phyloP scores from a whole-genome alignment of 1,140 invertebrate genomes.

The Drosophila prosaltans region DNA sequence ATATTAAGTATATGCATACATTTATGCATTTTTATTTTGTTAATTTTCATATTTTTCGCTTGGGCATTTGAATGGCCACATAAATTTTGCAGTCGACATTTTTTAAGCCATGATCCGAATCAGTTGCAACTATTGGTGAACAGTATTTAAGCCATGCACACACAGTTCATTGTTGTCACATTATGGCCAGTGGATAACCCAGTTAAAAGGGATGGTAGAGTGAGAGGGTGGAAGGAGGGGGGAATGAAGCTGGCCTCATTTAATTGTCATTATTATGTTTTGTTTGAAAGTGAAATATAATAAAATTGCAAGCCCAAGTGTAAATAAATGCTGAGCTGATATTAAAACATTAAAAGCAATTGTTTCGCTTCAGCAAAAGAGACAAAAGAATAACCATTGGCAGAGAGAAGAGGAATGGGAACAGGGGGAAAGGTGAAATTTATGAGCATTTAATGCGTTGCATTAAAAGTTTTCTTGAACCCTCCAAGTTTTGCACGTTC shows the following conservation, averaged over 20 bases:
- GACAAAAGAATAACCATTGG: too few species aligned
- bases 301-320: constrained; percentile 59
- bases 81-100: constrained; percentile 61
- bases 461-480: constrained; percentile 53
- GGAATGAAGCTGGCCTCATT: constrained; percentile 40
- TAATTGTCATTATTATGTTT: constrained; percentile 68
- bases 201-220: not conserved
- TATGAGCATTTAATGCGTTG: constrained; percentile 63
- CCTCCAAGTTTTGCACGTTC: not conserved
- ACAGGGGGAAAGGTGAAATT: constrained; percentile 30
- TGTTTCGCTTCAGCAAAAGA: constrained; percentile 28
- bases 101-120: constrained; percentile 33
- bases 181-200: constrained; percentile 53
- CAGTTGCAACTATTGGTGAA: constrained; percentile 52
- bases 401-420: too few species aligned
- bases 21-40: constrained; percentile 35
- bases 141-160: constrained; percentile 41
- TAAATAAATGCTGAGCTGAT: constrained; percentile 62
- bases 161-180: constrained; percentile 67
- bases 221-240: not conserved
- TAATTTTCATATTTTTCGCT: constrained; percentile 26
- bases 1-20: constrained; percentile 13
- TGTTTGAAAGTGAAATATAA: constrained; percentile 54
- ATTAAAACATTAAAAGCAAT: constrained; percentile 68
- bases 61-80: constrained; percentile 63